Percentiles rank a stretch among this genome's conserved stretches.
phyloP scores from a whole-genome alignment of 2,797 vertebrate species.

The Eupleurogrammus muticus region DNA sequence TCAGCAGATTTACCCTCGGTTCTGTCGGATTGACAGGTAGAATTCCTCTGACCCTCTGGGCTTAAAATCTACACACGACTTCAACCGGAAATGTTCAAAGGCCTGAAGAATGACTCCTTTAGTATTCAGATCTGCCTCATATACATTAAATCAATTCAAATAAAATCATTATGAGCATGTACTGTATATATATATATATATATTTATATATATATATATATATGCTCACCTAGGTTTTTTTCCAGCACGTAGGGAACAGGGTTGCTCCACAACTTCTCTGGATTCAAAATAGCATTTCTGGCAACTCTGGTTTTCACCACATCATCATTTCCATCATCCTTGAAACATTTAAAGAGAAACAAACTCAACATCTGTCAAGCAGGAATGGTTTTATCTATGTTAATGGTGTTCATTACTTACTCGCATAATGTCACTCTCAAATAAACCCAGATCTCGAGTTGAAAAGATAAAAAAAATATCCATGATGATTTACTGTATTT shows the following conservation, averaged over 20 bases:
- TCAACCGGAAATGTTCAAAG: constrained; percentile 89
- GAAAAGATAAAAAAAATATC: neutral
- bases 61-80: constrained; percentile 89
- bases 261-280: constrained; percentile 10
- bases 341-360: neutral
- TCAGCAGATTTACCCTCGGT: constrained; percentile 79
- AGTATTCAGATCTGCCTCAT: constrained; percentile 82
- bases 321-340: neutral
- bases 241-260: constrained; percentile 28
- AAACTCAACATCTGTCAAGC: no score
- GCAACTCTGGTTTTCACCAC: constrained; percentile 5
- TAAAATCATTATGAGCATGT: no score
- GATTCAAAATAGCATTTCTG: constrained; percentile 12
- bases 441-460: constrained; percentile 23
- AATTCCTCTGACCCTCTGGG: constrained; percentile 84
- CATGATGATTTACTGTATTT: no score
- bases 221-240: constrained; percentile 21
- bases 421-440: constrained; percentile 34
- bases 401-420: constrained; percentile 20
- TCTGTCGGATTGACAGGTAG: constrained; percentile 85
- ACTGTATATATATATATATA: no score
- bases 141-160: neutral
- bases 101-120: constrained; percentile 87
- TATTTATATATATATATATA: no score
- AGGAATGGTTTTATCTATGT: no score